Evolutionary conservation across 37 sponge, comb jelly and placozoan genomes (phyloP).

Genomic region (Beroe ovata): DNA sequence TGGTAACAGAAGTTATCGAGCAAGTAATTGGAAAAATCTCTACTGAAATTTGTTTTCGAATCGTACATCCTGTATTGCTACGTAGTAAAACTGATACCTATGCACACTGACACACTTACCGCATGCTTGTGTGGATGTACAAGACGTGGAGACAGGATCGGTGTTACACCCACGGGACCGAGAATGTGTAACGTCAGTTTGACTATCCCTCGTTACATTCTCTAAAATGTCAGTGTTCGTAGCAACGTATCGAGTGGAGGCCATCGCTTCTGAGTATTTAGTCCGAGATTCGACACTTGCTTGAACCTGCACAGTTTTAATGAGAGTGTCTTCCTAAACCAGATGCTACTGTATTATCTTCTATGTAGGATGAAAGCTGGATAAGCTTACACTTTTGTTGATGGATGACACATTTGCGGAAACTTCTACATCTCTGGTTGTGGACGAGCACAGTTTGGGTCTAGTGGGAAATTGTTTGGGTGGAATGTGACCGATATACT

Average conservation of each 20-base stretch:
- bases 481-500: no score
- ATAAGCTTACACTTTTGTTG: not conserved
- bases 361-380: no score
- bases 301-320: no score
- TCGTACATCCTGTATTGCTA: no score
- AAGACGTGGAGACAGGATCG: not conserved
- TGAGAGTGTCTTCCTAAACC: no score
- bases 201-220: not conserved
- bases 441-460: slow-evolving; percentile 18
- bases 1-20: no score
- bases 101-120: not conserved
- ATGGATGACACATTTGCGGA: not conserved
- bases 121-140: not conserved
- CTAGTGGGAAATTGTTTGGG: no score
- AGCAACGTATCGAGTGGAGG: not conserved
- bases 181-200: not conserved
- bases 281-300: not conserved
- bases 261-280: not conserved
- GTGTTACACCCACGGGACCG: not conserved
- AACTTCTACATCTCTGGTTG: not conserved
- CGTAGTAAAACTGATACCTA: no score
- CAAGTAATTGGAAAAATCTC: no score
- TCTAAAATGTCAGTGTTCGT: not conserved
- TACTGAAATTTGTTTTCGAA: no score
- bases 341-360: no score